Evolutionary conservation across 1,140 invertebrate species (phyloP).

Genomic region (Drosophila santomea): DNA sequence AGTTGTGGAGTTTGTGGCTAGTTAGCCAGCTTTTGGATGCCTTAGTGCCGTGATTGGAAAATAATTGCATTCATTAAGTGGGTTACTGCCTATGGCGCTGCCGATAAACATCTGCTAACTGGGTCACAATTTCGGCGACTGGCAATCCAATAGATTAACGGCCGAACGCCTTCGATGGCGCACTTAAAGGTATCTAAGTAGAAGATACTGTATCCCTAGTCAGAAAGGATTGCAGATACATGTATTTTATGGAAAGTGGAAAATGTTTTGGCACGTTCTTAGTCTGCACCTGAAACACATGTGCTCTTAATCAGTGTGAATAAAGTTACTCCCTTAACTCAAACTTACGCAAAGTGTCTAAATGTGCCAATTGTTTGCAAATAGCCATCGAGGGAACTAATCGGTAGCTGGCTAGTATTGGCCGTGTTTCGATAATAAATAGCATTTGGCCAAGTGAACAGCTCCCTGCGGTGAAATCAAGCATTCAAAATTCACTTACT

Average conservation of each 20-base stretch:
- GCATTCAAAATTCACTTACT: conserved; percentile 77
- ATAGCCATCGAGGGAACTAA: conserved; percentile 3
- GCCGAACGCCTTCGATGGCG: conserved; percentile 20
- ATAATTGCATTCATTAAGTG: conserved; percentile 72
- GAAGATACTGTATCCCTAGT: too few species aligned
- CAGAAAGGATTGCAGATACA: too few species aligned
- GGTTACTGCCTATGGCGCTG: conserved; percentile 13
- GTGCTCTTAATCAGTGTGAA: too few species aligned
- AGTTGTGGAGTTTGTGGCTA: conserved; percentile 4
- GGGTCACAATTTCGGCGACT: conserved; percentile 37
- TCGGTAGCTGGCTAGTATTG: conserved; percentile 7
- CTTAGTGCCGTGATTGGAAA: conserved; percentile 65
- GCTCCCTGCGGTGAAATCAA: conserved; percentile 62
- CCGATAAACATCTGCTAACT: conserved; percentile 34
- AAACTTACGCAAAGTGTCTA: not conserved
- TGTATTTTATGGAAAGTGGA: too few species aligned
- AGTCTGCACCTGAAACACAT: too few species aligned
- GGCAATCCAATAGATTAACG: conserved; percentile 43
- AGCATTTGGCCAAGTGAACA: conserved; percentile 13
- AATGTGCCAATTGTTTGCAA: conserved; percentile 4
- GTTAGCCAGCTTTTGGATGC: conserved; percentile 32
- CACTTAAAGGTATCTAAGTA: not conserved
- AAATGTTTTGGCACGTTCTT: too few species aligned
- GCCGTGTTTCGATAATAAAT: conserved; percentile 42
- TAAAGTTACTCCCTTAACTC: too few species aligned